phyloP scores from a whole-genome alignment of 2,113 vertebrate species.

The Cairina moschata region DNA sequence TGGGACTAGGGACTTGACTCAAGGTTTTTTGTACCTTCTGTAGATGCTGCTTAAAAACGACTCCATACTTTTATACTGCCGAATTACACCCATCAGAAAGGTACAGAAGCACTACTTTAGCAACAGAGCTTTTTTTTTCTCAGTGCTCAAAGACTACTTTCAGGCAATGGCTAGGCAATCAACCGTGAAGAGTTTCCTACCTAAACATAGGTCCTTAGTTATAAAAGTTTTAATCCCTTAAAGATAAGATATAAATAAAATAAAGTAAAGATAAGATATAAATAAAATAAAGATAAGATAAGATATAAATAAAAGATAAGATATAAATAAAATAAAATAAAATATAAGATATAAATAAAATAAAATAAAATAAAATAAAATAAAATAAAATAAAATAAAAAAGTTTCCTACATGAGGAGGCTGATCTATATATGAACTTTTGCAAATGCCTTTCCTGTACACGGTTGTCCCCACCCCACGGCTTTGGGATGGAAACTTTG shows the following conservation, averaged over 20 bases:
- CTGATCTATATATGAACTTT: neutral
- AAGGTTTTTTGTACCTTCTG: neutral
- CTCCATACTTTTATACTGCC: neutral
- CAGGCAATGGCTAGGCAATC: neutral
- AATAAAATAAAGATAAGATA: no score
- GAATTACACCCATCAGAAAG: neutral
- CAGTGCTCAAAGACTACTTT: neutral
- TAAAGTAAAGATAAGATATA: no score
- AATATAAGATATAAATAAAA: no score
- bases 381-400: neutral
- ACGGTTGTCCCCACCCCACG: fast-evolving
- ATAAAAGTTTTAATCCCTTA: neutral
- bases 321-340: no score
- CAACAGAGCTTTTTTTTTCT: neutral
- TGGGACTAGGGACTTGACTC: neutral
- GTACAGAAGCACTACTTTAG: neutral
- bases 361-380: no score
- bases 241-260: no score
- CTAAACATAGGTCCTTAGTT: neutral
- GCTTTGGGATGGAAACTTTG: neutral
- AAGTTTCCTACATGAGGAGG: neutral
- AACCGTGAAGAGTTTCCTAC: neutral
- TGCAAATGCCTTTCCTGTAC: neutral
- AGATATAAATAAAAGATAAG: no score
- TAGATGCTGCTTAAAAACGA: neutral